Conservation (phyloP, 2,888 invertebrate species). For the Gymnoscelis rufifasciata region DNA sequence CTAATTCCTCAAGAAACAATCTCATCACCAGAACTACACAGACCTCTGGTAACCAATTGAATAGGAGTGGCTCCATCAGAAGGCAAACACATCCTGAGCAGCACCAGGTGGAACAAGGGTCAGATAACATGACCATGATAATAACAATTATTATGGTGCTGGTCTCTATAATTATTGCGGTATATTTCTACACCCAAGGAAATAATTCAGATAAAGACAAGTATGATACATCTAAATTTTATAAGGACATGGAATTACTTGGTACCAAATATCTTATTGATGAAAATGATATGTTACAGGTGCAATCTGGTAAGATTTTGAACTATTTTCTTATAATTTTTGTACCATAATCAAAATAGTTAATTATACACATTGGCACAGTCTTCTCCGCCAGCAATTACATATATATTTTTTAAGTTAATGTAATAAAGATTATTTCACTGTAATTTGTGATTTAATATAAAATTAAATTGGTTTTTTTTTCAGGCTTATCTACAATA, state of each 20-base stretch:
- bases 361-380: no score
- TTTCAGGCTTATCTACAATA: constrained; percentile 63
- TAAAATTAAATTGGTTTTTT: no score
- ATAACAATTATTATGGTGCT: not conserved
- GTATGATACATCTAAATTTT: constrained; percentile 51
- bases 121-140: not conserved
- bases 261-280: constrained; percentile 55
- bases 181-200: constrained; percentile 7
- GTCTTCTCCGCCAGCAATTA: no score
- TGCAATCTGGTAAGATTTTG: constrained; percentile 63
- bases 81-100: not conserved
- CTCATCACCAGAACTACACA: not conserved
- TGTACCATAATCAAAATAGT: no score
- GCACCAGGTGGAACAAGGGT: not conserved
- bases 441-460: no score
- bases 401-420: no score
- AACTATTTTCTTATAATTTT: no score
- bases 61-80: constrained; percentile 5
- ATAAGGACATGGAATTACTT: constrained; percentile 49
- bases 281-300: constrained; percentile 51
- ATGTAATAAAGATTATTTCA: no score
- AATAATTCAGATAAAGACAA: constrained; percentile 3
- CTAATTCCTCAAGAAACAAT: not conserved
- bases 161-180: not conserved
- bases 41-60: not conserved